Evolutionary conservation across 1,140 invertebrate genomes (phyloP), one percentile per base, ranked within the genome.

Genomic region (Galleria mellonella): DNA sequence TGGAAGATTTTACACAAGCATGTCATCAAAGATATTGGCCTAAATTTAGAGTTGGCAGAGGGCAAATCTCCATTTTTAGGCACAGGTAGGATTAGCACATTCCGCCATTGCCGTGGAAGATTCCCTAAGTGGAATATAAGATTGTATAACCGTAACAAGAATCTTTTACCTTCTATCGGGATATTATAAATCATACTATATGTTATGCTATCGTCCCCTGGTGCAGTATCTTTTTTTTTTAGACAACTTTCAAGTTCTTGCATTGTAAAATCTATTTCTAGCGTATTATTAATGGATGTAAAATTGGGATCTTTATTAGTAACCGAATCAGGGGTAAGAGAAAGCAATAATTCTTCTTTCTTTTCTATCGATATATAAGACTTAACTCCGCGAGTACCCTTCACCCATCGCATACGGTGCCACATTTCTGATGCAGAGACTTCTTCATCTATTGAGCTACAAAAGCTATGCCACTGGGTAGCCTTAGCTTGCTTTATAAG

Each of bases 41-140:
- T 48, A n/a, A 51, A 23, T 37, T 43, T 39, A 12, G 23, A 5
- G 1, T 43, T 29, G 7, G 4, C 1, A 27, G n/a, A 3, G 15
- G 1, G 33, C 11, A n/a, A n/a, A 13, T 43, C 42, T 50, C 57
- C 61, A 1, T 49, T 46, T 47, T 68, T 72, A 30, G 52, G 59
- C 10, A 77, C 60, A 9, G 67, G 36, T 4, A 75, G 47, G 9
- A 81, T 57, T 41, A 51, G 15, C 0, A 73, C 59, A 11, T 49
- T 33, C 45, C 72, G 77, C 68, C 66, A 79, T 11, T 55, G 42
- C 8, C 32, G 28, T 9, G 70, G 75, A 31, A 62, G 32, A 31
- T 32, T 17, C 10, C 32, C n/a, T 0, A 10, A 32, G 6, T 12
- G 13, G 7, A 50, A 45, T 30, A 55, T 42, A 9, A 10, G 1